phyloP scores from a whole-genome alignment of 1,140 invertebrate species.

The Drosophila prosaltans region DNA sequence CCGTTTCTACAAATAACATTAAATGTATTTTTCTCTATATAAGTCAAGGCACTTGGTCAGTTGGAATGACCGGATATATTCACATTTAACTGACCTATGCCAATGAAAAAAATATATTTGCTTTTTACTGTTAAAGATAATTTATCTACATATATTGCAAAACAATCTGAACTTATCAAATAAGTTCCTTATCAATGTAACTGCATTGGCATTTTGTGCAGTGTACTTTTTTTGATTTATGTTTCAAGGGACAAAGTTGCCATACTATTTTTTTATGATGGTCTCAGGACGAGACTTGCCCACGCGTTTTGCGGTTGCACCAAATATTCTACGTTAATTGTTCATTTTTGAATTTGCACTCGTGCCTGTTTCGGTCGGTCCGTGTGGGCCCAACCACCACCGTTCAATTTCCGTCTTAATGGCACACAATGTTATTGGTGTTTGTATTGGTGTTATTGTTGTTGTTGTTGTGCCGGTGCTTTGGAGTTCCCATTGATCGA shows the following conservation, averaged over 20 bases:
- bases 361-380: conserved; percentile 19
- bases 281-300: not conserved
- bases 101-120: not conserved
- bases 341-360: conserved; percentile 36
- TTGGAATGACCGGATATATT: too few relatives aligned
- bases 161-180: too few relatives aligned
- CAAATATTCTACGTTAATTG: conserved; percentile 64
- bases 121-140: too few relatives aligned
- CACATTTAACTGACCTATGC: not conserved
- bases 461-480: conserved; percentile 10
- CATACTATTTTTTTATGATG: conserved; percentile 23
- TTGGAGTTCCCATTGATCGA: conserved; percentile 50
- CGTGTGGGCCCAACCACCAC: not conserved
- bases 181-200: too few relatives aligned
- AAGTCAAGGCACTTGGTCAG: too few relatives aligned
- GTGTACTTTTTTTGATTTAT: conserved; percentile 4
- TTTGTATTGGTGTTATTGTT: not conserved
- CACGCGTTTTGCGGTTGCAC: conserved; percentile 44
- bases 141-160: too few relatives aligned
- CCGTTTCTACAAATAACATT: too few relatives aligned
- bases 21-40: too few relatives aligned
- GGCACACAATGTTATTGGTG: not conserved
- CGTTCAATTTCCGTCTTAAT: not conserved
- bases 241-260: conserved; percentile 27
- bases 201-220: not conserved